Conservation (phyloP, 1,140 invertebrate genomes). For the Drosophila punjabiensis region DNA sequence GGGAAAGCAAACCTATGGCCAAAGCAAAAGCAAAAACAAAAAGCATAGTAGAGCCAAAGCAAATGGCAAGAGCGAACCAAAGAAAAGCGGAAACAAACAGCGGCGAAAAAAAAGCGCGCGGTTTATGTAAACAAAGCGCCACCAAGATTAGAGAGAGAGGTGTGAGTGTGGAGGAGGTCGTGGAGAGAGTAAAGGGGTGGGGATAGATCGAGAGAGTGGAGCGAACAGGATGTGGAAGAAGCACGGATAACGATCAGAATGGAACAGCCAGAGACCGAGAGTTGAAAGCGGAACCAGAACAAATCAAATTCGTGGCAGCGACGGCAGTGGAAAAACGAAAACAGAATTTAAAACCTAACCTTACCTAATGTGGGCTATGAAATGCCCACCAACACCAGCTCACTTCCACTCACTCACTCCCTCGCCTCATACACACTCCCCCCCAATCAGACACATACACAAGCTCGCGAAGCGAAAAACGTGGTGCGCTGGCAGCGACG, state of each 20-base stretch:
- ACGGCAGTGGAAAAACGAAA: constrained; percentile 64
- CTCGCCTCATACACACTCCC: constrained; percentile 7
- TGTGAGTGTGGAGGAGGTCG: neutral
- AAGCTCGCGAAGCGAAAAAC: constrained; percentile 50
- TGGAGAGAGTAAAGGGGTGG: neutral
- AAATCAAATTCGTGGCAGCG: constrained; percentile 50
- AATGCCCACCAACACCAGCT: constrained; percentile 37
- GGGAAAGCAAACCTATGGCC: constrained; percentile 19
- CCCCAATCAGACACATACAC: constrained; percentile 21
- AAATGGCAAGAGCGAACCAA: constrained; percentile 44
- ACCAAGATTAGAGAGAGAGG: constrained; percentile 14
- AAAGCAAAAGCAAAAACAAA: constrained; percentile 10
- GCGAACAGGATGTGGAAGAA: constrained; percentile 16
- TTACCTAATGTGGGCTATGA: constrained; percentile 80
- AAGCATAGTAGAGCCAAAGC: constrained; percentile 29
- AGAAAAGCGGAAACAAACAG: constrained; percentile 74
- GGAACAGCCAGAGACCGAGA: constrained; percentile 21
- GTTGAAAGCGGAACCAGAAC: constrained; percentile 38
- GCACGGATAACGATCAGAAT: constrained; percentile 17
- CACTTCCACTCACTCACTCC: constrained; percentile 5
- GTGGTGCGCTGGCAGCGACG: constrained; percentile 54
- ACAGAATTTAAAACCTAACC: constrained; percentile 81
- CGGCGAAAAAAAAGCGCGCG: constrained; percentile 37
- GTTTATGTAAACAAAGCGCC: constrained; percentile 70
- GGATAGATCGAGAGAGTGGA: constrained; percentile 1